Evolutionary conservation across 2,797 vertebrate species (phyloP), one percentile per base, ranked within the genome.

Genomic region (Cygnus olor): DNA sequence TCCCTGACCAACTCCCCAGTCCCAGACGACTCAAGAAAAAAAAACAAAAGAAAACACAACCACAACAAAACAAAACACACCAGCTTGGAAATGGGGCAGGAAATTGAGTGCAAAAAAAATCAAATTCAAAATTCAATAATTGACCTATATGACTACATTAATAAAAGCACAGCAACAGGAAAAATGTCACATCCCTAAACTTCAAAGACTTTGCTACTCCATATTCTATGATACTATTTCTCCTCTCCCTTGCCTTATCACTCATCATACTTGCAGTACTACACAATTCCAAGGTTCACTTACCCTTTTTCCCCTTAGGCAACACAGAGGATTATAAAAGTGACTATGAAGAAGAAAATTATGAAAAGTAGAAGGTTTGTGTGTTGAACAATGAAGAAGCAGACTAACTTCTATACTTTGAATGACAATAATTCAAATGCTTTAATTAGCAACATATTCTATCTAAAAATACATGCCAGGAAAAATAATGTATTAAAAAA

Each of bases 401-500:
- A 61, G 8, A 73, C 3, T 47, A 24, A 4, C 9, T 19, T 32
- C 56, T 16, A 57, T 51, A 80, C 10, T 21, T 82, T 71, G 60
- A 90, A 65, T 38, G 42, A 66, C 27, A 27, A 44, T 44, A 44
- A 65, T 44, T 44, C 63, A 65, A 65, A 32, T 22, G 40, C 28
- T 65, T 65, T 44, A 65, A 65, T 44, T 32, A 44, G 40, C 21
- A 65, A 11, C 20, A 44, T 44, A 9, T 65, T 44, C 40, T 32
- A 80, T 73, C 69, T 84, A 93, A 65, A 63, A 95, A 86, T 5
- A 91, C 20, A 79, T 54, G 44, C 27, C 51, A 89, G 38, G 87
- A 96, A 93, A 89, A 95, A 80, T 30, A 85, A 22, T 12, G 14
- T 64, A 89, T 80, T 54, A 76, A 83, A 71, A 68, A 93, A 90